Conservation (phyloP, 2,113 vertebrate genomes). For the Chaetodon auriga region DNA sequence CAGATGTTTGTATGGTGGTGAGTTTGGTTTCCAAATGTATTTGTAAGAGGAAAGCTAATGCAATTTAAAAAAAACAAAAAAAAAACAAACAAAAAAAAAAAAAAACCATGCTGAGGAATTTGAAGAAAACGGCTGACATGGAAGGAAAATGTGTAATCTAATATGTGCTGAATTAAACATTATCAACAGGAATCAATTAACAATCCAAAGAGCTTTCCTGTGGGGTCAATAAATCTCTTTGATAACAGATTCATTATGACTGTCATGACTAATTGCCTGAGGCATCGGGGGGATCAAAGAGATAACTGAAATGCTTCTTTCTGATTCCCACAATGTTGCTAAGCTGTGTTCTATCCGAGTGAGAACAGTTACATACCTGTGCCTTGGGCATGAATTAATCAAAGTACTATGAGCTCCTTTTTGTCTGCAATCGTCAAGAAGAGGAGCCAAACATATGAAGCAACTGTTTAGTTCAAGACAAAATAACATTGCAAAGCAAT, state of each 20-base stretch:
- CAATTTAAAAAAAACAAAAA: background rate
- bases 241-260: background rate
- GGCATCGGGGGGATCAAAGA: background rate
- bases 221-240: background rate
- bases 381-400: background rate
- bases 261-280: background rate
- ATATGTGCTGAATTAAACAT: background rate
- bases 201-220: background rate
- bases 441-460: background rate
- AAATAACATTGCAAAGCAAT: background rate
- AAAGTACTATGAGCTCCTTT: background rate
- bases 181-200: background rate
- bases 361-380: background rate
- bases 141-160: background rate
- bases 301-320: background rate
- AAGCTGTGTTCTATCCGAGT: background rate
- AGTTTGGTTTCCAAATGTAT: background rate
- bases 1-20: background rate
- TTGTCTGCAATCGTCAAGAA: background rate
- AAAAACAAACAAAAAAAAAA: background rate
- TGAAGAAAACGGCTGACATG: background rate
- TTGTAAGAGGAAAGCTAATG: background rate
- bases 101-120: background rate
- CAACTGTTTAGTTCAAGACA: background rate
- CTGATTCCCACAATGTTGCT: constrained; percentile 1